Conservation (phyloP, 2,113 vertebrate species). For the Phaetusa simplex region DNA sequence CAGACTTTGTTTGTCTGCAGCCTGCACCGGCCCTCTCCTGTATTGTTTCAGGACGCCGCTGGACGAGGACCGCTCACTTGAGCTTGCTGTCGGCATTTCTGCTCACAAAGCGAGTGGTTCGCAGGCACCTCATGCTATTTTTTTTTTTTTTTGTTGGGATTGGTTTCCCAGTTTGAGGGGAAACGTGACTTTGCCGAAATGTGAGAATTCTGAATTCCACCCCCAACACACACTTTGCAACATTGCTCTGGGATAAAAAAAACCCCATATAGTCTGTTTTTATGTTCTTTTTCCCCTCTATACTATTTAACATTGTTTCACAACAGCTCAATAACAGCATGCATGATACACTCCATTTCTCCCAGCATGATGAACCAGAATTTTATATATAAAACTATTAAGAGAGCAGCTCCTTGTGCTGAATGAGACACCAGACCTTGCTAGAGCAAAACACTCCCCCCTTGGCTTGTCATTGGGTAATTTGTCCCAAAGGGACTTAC, state of each 20-base stretch:
- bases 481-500: background rate
- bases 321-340: background rate
- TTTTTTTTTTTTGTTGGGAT: background rate
- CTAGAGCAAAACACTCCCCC: background rate
- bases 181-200: background rate
- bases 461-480: background rate
- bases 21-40: background rate
- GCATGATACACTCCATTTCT: background rate
- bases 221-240: background rate
- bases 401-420: background rate
- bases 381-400: background rate
- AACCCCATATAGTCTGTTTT: background rate
- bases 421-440: background rate
- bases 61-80: background rate
- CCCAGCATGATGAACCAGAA: background rate
- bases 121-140: accelerated
- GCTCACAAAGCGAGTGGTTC: background rate
- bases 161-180: background rate
- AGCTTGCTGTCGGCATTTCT: background rate
- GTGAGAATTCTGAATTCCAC: background rate
- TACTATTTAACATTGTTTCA: background rate
- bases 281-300: background rate
- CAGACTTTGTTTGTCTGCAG: background rate
- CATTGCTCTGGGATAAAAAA: background rate
- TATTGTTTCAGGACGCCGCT: background rate